Base-by-base conservation (phyloP, 2,888 invertebrate genomes). In the Glaucopsyche alexis region DNA sequence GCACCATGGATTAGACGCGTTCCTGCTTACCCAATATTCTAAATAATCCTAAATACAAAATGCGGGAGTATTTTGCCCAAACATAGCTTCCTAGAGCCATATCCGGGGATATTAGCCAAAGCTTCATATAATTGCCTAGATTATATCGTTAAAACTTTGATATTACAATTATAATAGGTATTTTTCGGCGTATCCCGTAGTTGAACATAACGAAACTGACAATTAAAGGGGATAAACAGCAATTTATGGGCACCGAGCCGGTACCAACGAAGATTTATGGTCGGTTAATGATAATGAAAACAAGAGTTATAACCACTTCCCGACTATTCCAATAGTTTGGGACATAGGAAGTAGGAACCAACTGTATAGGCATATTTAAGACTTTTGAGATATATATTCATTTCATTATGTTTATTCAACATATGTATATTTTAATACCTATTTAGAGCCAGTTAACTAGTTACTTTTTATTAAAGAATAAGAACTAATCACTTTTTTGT, bases 251-350 rank as follows among this genome's bases (percentile, higher is more conserved):
- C 78, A 79, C 74, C 75, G 75, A 75, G 73, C 79, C 81, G 79
- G 80, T 78, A 77, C 78, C 84, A 87, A 87, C 87, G 85, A 86
- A 88, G 87, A 89, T 86, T 83, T 87, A 89, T 89, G 80, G 78
- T 76, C 79, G 80, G 83, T 83, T 85, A 86, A 88, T 86, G 87
- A 85, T 87, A 88, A 87, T 87, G 87, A 85, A 87, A 88, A 87
- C 86, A 86, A 85, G 87, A 65, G 47, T 64, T 64, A 65, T 47
- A 49, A 72, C 49, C 65, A 79, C 75, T 78, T 76, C 78, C 81
- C 77, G 79, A 80, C 13, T 9, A 55, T 84, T 86, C 84, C 81
- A 81, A 84, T 80, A 84, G 85, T 87, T 86, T 60, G 29, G 14
- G 29, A 60, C 14, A 14, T 13, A 13, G 29, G 60, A 19, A 29